Evolutionary conservation across 2,888 invertebrate genomes (phyloP), one percentile per base, ranked within the genome.

Genomic region (Odontocolon sp.): DNA sequence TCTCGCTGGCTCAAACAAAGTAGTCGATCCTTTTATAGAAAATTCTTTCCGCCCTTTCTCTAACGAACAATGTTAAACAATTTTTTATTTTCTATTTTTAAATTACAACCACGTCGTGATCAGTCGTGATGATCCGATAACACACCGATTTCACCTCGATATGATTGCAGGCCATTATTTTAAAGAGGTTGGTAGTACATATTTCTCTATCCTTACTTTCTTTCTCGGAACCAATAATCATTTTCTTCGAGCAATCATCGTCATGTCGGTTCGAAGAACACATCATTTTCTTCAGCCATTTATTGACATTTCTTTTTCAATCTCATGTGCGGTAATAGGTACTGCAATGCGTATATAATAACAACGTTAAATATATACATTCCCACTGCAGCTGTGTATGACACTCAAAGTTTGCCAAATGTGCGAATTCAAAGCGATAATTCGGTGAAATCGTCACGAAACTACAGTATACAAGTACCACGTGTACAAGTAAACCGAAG

Each of bases 391-490:
- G 28, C 8, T 52, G 14, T 16, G 18, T 18, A n/a, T 33, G 47
- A 38, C 47, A 59, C 36, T 16, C 28, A 45, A 61, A 61, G 18
- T 68, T 61, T 23, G 2, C 16, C n/a, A 36, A 59, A 59, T 26
- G 33, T 18, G 11, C 59, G 54, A 70, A 64, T 76, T 76, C 40
- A 8, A 6, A n/a, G 23, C 45, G 42, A 59, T 70, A 54, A 70
- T 70, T 54, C 6, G 33, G 36, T 11, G 45, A 67, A 71, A 70
- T 61, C 40, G 40, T 40, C 38, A 14, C 31, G 16, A 36, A 66
- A n/a, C n/a, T n/a, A n/a, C n/a, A n/a, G n/a, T n/a, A 45, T 63
- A 61, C 63, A 23, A 64, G 36, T 31, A 21, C 4, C 14, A 45
- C n/a, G n/a, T 14, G 11, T 23, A 31, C 11, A 2, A 45, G 26